Percentiles rank a stretch among this genome's conserved stretches.
Conservation (phyloP, 2,113 vertebrate species). For the Pachypanchax playfairii region DNA sequence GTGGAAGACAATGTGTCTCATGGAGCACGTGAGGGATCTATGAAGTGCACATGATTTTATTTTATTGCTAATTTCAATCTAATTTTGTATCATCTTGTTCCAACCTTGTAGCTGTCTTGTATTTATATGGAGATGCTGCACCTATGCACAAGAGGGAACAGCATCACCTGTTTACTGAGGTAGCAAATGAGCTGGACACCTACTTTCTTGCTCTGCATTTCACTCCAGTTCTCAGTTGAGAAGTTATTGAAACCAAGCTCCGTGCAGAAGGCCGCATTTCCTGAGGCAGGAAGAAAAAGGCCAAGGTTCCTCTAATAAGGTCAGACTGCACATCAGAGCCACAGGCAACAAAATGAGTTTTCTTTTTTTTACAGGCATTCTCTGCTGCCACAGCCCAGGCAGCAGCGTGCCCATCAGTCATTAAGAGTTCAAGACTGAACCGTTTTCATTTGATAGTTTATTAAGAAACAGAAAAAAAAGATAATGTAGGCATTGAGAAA, state of each 20-base stretch:
- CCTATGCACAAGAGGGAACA: constrained; percentile 38
- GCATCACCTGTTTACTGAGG: constrained; percentile 60
- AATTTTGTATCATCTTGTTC: constrained; percentile 13
- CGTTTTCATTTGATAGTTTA: constrained; percentile 34
- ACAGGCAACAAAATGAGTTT: constrained; percentile 71
- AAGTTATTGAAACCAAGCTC: constrained; percentile 68
- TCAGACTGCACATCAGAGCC: constrained; percentile 71
- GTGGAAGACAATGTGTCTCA: constrained; percentile 55
- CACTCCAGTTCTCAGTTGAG: constrained; percentile 46
- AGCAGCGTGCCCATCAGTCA: constrained; percentile 23
- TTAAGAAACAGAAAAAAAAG: constrained; percentile 10
- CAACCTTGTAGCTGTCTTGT: constrained; percentile 17
- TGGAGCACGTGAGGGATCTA: constrained; percentile 73
- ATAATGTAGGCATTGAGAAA: constrained; percentile 24
- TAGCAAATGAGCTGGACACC: constrained; percentile 22
- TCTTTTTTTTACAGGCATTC: constrained; percentile 68
- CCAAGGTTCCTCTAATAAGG: constrained; percentile 75
- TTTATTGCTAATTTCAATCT: not conserved
- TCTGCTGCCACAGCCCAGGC: constrained; percentile 17
- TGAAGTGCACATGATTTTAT: no score
- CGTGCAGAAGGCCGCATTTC: constrained; percentile 38
- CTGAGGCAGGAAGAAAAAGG: constrained; percentile 65
- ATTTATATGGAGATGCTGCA: constrained; percentile 27
- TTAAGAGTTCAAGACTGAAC: constrained; percentile 8
- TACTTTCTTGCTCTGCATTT: constrained; percentile 36